Evolutionary conservation across 2,113 vertebrate species (phyloP).

Genomic region (Mola mola): DNA sequence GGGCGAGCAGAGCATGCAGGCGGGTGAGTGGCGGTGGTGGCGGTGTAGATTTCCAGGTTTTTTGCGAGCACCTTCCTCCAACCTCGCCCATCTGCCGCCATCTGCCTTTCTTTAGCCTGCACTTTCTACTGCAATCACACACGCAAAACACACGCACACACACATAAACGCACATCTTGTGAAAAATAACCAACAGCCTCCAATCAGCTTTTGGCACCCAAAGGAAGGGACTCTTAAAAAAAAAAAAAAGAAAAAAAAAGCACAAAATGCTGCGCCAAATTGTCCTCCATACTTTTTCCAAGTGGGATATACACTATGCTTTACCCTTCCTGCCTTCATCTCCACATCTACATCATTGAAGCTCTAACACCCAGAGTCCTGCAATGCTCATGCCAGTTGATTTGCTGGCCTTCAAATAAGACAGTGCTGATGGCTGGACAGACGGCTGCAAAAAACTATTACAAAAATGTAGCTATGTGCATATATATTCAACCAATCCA

Average conservation of each 20-base stretch:
- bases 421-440: constrained; percentile 61
- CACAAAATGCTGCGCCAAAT: constrained; percentile 94
- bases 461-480: no score
- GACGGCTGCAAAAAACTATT: constrained; percentile 42
- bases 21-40: constrained; percentile 75
- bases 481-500: no score
- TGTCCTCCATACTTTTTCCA: constrained; percentile 93
- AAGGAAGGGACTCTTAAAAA: constrained; percentile 85
- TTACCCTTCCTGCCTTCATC: constrained; percentile 63
- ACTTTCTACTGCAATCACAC: constrained; percentile 98
- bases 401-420: constrained; percentile 62
- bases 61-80: constrained; percentile 97
- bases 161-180: constrained; percentile 84
- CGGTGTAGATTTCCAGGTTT: constrained; percentile 96
- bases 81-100: constrained; percentile 99
- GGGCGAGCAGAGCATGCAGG: constrained; percentile 76
- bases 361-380: constrained; percentile 67
- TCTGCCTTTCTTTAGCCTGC: constrained; percentile 99
- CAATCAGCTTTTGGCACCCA: constrained; percentile 98
- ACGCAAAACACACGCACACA: constrained; percentile 59
- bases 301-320: constrained; percentile 75
- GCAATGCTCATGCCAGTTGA: constrained; percentile 61
- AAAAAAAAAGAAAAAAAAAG: constrained; percentile 78
- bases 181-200: constrained; percentile 99
- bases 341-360: constrained; percentile 60